phyloP scores from a whole-genome alignment of 2,888 invertebrate genomes.

The Trichogramma evanescens region DNA sequence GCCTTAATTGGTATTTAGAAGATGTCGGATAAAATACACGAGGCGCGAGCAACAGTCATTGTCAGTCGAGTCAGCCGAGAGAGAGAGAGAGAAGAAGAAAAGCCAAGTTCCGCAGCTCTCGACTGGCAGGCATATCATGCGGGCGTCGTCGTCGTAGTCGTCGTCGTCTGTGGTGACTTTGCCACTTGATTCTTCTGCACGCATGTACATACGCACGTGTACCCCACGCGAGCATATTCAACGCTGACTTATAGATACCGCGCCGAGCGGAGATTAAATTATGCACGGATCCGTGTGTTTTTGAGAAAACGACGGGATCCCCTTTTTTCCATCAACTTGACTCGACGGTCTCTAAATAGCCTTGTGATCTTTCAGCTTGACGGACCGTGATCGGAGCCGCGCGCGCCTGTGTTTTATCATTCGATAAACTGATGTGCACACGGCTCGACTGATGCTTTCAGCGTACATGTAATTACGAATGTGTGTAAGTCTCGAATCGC shows the following conservation, averaged over 20 bases:
- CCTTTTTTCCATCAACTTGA: neutral
- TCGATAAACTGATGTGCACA: too few species aligned
- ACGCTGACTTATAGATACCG: slow-evolving; percentile 31
- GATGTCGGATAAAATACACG: slow-evolving; percentile 23
- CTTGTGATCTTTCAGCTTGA: too few species aligned
- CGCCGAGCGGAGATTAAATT: slow-evolving; percentile 34
- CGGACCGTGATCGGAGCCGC: too few species aligned
- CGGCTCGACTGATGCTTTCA: too few species aligned
- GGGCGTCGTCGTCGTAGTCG: slow-evolving; percentile 18
- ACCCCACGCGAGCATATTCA: slow-evolving; percentile 26
- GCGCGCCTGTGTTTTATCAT: too few species aligned
- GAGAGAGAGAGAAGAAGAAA: too few species aligned
- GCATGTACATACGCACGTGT: too few species aligned
- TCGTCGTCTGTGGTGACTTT: slow-evolving; percentile 27
- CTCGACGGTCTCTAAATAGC: neutral
- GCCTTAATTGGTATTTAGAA: slow-evolving; percentile 46
- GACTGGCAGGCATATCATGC: slow-evolving; percentile 6
- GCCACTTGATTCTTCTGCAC: slow-evolving; percentile 27
- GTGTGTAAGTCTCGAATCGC: too few species aligned
- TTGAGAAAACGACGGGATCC: slow-evolving; percentile 27
- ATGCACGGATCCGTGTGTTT: slow-evolving; percentile 33
- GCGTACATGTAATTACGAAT: too few species aligned
- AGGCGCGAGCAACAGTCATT: too few species aligned
- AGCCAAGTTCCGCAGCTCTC: too few species aligned
- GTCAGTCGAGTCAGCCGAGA: too few species aligned